Evolutionary conservation across 2,113 vertebrate species (phyloP), one percentile per base, ranked within the genome.

Genomic region (Leuciscus idus): DNA sequence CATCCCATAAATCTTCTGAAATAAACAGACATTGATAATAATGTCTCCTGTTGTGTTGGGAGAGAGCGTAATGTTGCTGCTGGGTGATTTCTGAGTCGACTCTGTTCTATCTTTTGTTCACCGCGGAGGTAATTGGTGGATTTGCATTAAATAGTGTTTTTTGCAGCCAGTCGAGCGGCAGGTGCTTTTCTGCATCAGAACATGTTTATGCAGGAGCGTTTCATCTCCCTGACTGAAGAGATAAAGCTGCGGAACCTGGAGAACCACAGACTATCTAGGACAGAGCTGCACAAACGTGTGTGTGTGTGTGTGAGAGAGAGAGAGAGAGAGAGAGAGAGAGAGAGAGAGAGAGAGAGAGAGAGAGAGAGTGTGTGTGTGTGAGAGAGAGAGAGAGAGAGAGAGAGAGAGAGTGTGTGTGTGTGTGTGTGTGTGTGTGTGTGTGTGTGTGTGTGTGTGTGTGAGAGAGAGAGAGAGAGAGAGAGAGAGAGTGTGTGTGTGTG

Each of bases 141-240:
- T 73, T 84, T 79, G 82, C 76, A 87, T 87, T 28, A 84, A 33
- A 79, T 15, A 36, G 33, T 4, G 11, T 43, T 72, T 86, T 30
- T 73, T 30, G 66, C 30, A 52, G 21, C 26, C 79, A 6, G 50
- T 39, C 6, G 17, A 33, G 46, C 2, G 9, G 55, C 87, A 84
- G 50, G 61, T 73, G 50, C 23, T 36, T 48, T 33, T 76, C 50
- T 3, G 80, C 36, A 6, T 55, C 55, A 10, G 5, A 75, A 82
- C 43, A 28, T 17, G 43, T 76, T 50, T 11, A 17, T 19, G 15
- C 48, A 17, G 74, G n/a, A 76, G 6, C 15, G 2, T 10, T 76
- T 75, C 15, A 75, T 75, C 43, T 28, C 46, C 70, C 46, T 19
- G 17, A 23, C 36, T 30, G 7, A 55, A 77, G 6, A 77, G 48